phyloP scores from a whole-genome alignment of 2,797 vertebrate genomes.

The Pseudochirops cupreus region DNA sequence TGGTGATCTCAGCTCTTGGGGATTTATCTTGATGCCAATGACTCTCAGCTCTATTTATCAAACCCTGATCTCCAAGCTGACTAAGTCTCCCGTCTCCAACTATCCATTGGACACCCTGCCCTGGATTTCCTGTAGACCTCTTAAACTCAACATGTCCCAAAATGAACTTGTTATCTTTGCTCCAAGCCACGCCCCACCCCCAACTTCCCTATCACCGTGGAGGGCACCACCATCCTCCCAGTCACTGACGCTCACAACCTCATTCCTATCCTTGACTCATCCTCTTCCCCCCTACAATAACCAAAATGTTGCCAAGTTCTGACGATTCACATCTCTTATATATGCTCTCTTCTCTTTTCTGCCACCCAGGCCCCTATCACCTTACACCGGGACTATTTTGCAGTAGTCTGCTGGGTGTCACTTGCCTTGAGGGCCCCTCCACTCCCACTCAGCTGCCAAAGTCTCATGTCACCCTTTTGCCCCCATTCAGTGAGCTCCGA shows the following conservation, averaged over 20 bases:
- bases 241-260: not conserved
- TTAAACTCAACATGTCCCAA: not conserved
- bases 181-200: not conserved
- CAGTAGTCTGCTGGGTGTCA: not conserved
- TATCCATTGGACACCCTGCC: not conserved
- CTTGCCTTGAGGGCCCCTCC: not conserved
- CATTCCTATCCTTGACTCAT: not conserved
- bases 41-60: not conserved
- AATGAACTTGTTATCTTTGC: not conserved
- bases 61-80: not conserved
- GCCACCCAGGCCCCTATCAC: no score
- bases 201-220: not conserved
- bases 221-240: not conserved
- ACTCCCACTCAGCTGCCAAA: not conserved
- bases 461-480: not conserved
- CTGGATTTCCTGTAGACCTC: not conserved
- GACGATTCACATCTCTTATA: not conserved
- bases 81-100: not conserved
- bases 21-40: not conserved
- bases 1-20: not conserved
- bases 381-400: no score
- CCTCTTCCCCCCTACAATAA: not conserved
- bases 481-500: not conserved
- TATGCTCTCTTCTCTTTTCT: not conserved
- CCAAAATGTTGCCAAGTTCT: not conserved